Evolutionary conservation across 2,797 vertebrate genomes (phyloP).

Genomic region (Champsocephalus esox): DNA sequence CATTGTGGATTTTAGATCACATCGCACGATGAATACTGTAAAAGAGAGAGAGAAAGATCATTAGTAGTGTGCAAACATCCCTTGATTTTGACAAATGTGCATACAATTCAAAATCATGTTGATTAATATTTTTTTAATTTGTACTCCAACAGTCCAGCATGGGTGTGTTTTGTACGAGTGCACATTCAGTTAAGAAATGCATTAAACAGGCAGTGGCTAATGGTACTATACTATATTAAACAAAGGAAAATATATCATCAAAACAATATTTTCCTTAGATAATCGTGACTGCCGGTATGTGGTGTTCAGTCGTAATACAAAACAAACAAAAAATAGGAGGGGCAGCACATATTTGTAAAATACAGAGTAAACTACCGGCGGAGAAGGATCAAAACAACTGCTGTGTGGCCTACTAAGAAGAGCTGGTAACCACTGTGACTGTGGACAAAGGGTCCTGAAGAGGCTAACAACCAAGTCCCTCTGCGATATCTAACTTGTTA

Average conservation of each 20-base stretch:
- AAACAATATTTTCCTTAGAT: background rate
- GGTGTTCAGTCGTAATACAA: background rate
- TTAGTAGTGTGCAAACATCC: constrained; percentile 7
- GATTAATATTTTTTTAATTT: no score
- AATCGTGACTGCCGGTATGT: no score
- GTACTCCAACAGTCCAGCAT: background rate
- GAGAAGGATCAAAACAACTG: constrained; percentile 73
- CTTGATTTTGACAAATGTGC: background rate
- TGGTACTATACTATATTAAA: background rate
- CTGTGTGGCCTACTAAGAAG: constrained; percentile 72
- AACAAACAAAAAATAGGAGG: background rate
- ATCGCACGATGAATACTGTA: constrained; percentile 86
- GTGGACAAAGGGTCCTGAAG: constrained; percentile 80
- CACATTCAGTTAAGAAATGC: constrained; percentile 2
- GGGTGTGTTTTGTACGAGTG: background rate
- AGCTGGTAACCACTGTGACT: constrained; percentile 67
- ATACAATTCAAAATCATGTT: background rate
- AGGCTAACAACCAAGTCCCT: constrained; percentile 66
- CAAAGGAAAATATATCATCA: background rate
- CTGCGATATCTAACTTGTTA: constrained; percentile 54
- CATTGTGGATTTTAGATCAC: constrained; percentile 87
- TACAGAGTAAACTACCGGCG: constrained; percentile 8
- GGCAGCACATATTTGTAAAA: background rate
- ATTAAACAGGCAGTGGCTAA: background rate
- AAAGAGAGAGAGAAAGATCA: constrained; percentile 51